Conservation (phyloP, 1,140 invertebrate species). For the Drosophila obscura region DNA sequence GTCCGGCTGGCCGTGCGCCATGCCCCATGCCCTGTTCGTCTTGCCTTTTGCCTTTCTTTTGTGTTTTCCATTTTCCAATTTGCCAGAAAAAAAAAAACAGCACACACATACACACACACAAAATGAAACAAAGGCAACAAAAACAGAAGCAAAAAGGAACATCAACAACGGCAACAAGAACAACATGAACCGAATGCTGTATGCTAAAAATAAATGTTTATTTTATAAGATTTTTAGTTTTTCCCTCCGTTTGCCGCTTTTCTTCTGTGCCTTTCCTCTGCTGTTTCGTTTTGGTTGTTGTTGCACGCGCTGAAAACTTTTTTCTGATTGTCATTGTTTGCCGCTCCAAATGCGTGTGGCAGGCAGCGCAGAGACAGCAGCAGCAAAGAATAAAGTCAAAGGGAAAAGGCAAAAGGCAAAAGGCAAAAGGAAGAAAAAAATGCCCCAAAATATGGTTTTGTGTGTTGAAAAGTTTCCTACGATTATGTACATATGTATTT, state of each 20-base stretch:
- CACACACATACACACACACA: constrained; percentile 21
- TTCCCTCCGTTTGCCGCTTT: background rate
- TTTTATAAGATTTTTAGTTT: constrained; percentile 71
- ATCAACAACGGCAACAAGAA: constrained; percentile 26
- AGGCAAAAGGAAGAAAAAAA: constrained; percentile 21
- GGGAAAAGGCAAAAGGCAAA: too few species aligned
- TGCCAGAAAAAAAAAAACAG: constrained; percentile 25
- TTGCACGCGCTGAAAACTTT: constrained; percentile 34
- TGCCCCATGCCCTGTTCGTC: constrained; percentile 6
- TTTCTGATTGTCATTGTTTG: constrained; percentile 59
- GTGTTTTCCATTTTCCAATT: constrained; percentile 74
- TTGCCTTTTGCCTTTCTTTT: constrained; percentile 49
- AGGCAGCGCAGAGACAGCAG: background rate
- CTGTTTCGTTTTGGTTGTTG: constrained; percentile 14
- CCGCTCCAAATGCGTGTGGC: background rate
- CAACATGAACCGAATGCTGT: constrained; percentile 5
- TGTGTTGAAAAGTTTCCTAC: too few species aligned
- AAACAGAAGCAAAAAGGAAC: constrained; percentile 24
- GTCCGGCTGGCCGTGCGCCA: constrained; percentile 35
- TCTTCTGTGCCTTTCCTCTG: background rate
- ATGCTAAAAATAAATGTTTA: constrained; percentile 81
- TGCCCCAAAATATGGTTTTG: too few species aligned
- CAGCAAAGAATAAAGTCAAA: background rate
- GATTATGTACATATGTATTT: too few species aligned
- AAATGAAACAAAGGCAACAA: constrained; percentile 51